A percentile compares a stretch with the other conserved stretches of the same genome.
Evolutionary conservation across 2,797 vertebrate species (phyloP).

Genomic region (Tokudaia muenninki): DNA sequence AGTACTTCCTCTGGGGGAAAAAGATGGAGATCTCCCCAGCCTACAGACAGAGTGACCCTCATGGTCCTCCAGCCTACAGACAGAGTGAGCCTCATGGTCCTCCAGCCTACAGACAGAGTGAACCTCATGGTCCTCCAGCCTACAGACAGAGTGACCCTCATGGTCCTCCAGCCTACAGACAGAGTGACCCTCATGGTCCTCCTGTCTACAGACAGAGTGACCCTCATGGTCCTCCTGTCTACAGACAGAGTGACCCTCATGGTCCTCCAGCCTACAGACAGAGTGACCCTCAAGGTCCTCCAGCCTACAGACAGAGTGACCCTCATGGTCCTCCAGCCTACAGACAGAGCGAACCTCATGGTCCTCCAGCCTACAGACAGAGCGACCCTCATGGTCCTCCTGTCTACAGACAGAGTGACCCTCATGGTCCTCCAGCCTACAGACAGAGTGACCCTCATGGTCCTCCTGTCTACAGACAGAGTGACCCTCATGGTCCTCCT

Average conservation of each 20-base stretch:
- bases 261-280: no score
- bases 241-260: no score
- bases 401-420: neutral
- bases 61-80: no score
- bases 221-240: neutral
- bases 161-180: no score
- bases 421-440: neutral
- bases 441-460: neutral
- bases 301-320: no score
- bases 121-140: neutral
- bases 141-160: no score
- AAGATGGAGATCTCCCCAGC: neutral
- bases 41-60: neutral
- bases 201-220: neutral
- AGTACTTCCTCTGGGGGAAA: slow-evolving; percentile 17
- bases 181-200: neutral
- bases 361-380: no score
- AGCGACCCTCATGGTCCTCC: neutral
- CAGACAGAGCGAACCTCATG: neutral
- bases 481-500: neutral
- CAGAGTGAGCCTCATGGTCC: neutral
- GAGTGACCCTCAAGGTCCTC: neutral
- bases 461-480: neutral
- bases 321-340: neutral
- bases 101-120: no score